Evolutionary conservation across 1,140 invertebrate species (phyloP).

Genomic region (Octopus sinensis): DNA sequence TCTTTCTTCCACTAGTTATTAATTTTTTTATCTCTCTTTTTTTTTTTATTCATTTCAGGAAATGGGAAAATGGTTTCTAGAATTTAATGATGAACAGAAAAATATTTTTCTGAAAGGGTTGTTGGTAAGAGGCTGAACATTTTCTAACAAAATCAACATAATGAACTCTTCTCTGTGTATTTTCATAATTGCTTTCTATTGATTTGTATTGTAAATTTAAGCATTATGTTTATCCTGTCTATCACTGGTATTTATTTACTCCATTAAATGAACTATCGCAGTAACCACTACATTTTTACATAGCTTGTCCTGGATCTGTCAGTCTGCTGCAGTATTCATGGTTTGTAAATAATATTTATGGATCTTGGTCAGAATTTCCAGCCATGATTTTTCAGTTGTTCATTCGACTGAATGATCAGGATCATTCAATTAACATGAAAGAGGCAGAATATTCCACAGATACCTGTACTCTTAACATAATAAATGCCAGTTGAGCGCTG

Average conservation of each 20-base stretch:
- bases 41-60: slow-evolving; percentile 41
- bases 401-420: too few species aligned
- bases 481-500: too few species aligned
- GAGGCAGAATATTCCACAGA: too few species aligned
- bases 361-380: too few species aligned
- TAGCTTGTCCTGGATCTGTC: too few species aligned
- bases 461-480: too few species aligned
- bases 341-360: too few species aligned
- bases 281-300: too few species aligned
- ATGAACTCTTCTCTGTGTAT: not conserved
- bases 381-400: too few species aligned
- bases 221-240: not conserved
- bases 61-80: slow-evolving; percentile 57
- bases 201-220: not conserved
- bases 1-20: not conserved
- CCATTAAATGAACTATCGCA: not conserved
- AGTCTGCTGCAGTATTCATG: too few species aligned
- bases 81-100: slow-evolving; percentile 59
- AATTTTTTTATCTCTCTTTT: not conserved
- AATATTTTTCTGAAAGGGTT: slow-evolving; percentile 58
- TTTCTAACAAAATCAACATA: not conserved
- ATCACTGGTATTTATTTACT: not conserved
- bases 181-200: not conserved
- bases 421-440: too few species aligned
- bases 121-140: slow-evolving; percentile 49